Base-by-base conservation (phyloP, 1,140 invertebrate genomes). In the Belonocnema kinseyi region DNA sequence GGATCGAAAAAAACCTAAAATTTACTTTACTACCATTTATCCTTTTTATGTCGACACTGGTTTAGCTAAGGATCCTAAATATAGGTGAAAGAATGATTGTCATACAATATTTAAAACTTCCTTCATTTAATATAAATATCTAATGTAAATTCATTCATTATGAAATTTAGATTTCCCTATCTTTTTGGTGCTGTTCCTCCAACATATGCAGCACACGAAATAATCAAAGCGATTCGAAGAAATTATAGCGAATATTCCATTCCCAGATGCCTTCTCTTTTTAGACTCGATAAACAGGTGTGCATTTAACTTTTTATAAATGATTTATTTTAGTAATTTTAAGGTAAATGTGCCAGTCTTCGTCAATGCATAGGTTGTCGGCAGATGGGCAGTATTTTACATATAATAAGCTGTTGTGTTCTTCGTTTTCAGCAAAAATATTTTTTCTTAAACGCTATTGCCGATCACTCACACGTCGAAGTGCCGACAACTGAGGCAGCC, bases 1-100 rank as follows among this genome's bases (percentile, higher is more conserved):
- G 33, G 51, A 81, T 10, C 50, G 33, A 0, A 78, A 50, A 13
- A 76, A 81, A 19, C 33, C 73, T 1, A 77, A 85, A 40, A 84
- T 90, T 54, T 52, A 81, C 74, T 88, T 89, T 12, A 90, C 89
- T 1, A 88, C 85, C 3, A 76, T 90, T 72, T 90, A 88, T 78
- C 89, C 89, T 10, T 89, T 89, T 75, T 89, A 87, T 33, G 80
- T 89, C 1, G 79, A 88, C 16, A 88, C 87, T 17, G 88, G 83
- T 40, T 74, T 89, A 58, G 83, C 86, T 7, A 77, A 73, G 16
- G 84, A 88, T 78, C 85, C 88, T 13, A 85, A 89, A 61, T 89
- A 86, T 58, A 89, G 86, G 88, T 88, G 74, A 77, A 52, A 77
- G 5, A 75, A 40, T 51, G 73, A 50, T 19, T 51, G 52, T 46